Base-by-base conservation (phyloP, 37 sponge, comb jelly and placozoan species). In the Aplysina aerophoba region DNA sequence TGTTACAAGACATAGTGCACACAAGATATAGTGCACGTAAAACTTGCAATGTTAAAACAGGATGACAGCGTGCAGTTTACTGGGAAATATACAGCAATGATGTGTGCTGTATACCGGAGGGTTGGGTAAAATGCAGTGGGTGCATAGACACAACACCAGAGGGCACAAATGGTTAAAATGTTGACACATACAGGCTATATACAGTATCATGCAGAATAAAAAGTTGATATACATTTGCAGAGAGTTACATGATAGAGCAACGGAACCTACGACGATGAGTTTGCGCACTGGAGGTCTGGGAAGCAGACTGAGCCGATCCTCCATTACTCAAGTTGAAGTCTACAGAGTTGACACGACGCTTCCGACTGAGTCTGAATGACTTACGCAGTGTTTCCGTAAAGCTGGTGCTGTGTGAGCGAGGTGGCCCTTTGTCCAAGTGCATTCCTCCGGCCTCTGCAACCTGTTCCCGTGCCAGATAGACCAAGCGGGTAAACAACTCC, bases 401-500 rank as follows among this genome's bases (percentile, higher is more conserved):
- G 6, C 79, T 66, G 37, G 33, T 50, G 25, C 78, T 75, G 21
- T 8, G 21, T 21, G 78, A 36, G 37, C 78, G 37, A 1, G 54
- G 13, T 24, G 21, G 20, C 38, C 3, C 54, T 19, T 24, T 40
- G 1, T 31, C n/a, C 25, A 12, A n/a, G 19, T 54, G 11, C 22
- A 15, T 16, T 17, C 44, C 53, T 44, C n/a, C n/a, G n/a, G 8
- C 50, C 3, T 75, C 78, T 35, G 1, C 4, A 2, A 40, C 78
- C 6, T 41, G n/a, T 2, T 75, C 78, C 53, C 79, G 80, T 64
- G 89, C 75, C 1, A 69, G 55, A n/a, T 55, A 14, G 20, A 94
- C 94, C 24, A 94, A 83, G 35, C 55, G 71, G 25, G 63, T 83
- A 69, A 94, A 94, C 63, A 94, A 87, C 22, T 94, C 81, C 25